phyloP scores from a whole-genome alignment of 2,888 invertebrate species.

The Psylliodes chrysocephalus region DNA sequence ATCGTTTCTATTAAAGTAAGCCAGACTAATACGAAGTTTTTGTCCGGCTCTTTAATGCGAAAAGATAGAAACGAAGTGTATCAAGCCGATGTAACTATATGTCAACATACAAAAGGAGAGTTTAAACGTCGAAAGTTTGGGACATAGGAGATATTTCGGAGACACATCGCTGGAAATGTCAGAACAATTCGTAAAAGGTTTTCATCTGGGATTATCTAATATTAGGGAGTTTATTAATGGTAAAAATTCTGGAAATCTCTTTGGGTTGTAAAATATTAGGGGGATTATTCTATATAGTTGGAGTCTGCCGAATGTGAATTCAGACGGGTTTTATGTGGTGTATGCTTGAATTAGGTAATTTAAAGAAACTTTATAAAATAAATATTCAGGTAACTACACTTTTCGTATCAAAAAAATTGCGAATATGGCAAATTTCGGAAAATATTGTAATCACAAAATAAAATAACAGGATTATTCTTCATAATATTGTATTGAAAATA shows the following conservation, averaged over 20 bases:
- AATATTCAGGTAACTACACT: no score
- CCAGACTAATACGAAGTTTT: constrained; percentile 6
- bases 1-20: constrained; percentile 1
- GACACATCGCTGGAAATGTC: constrained; percentile 14
- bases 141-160: background rate
- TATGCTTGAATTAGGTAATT: no score
- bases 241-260: constrained; percentile 9
- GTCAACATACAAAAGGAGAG: constrained; percentile 2
- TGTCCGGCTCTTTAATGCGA: background rate
- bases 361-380: no score
- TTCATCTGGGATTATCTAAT: constrained; percentile 19
- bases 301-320: background rate
- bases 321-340: no score
- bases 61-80: constrained; percentile 4
- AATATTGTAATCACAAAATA: no score
- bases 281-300: constrained; percentile 6
- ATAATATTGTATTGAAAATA: no score
- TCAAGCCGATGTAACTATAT: constrained; percentile 3
- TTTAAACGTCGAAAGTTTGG: constrained; percentile 16
- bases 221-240: constrained; percentile 16
- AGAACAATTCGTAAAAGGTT: constrained; percentile 20
- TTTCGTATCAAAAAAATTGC: no score
- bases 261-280: constrained; percentile 16
- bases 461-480: no score
- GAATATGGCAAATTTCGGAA: no score